Evolutionary conservation across 2,888 invertebrate genomes (phyloP).

Genomic region (Acholoe squamosa): DNA sequence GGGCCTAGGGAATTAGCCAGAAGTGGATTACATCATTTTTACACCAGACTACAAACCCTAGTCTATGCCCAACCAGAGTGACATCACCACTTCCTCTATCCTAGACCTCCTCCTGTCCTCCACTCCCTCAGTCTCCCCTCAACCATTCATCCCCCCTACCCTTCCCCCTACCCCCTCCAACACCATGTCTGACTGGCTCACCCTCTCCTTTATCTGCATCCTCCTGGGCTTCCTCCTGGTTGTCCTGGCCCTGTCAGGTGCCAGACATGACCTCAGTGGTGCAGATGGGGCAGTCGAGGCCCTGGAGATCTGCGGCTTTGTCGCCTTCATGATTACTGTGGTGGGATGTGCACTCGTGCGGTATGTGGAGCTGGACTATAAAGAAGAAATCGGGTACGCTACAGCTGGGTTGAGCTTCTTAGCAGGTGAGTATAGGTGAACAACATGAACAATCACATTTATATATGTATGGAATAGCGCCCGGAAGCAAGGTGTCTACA

Average conservation of each 20-base stretch:
- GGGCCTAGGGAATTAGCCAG: too few species aligned
- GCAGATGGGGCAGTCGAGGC: slow-evolving; percentile 53
- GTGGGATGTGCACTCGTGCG: not conserved
- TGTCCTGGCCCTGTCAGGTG: slow-evolving; percentile 33
- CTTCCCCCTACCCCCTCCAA: not conserved
- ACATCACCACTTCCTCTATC: not conserved
- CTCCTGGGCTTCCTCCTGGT: slow-evolving; percentile 49
- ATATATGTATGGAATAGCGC: too few species aligned
- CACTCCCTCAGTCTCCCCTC: not conserved
- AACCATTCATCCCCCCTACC: too few species aligned
- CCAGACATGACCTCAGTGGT: slow-evolving; percentile 42
- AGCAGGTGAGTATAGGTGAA: slow-evolving; percentile 53
- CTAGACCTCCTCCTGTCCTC: not conserved
- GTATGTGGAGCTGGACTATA: slow-evolving; percentile 45
- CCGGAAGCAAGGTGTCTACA: too few species aligned
- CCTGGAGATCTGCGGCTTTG: slow-evolving; percentile 47
- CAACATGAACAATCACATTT: too few species aligned
- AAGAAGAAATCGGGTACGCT: not conserved
- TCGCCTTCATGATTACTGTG: slow-evolving; percentile 26
- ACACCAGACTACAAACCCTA: not conserved
- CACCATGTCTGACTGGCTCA: slow-evolving; percentile 36
- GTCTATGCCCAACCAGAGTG: not conserved
- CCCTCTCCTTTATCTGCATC: slow-evolving; percentile 29
- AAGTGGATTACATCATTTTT: too few species aligned
- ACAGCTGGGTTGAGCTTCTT: slow-evolving; percentile 18